phyloP scores from a whole-genome alignment of 2,113 vertebrate genomes.

The Sminthopsis crassicaudata region DNA sequence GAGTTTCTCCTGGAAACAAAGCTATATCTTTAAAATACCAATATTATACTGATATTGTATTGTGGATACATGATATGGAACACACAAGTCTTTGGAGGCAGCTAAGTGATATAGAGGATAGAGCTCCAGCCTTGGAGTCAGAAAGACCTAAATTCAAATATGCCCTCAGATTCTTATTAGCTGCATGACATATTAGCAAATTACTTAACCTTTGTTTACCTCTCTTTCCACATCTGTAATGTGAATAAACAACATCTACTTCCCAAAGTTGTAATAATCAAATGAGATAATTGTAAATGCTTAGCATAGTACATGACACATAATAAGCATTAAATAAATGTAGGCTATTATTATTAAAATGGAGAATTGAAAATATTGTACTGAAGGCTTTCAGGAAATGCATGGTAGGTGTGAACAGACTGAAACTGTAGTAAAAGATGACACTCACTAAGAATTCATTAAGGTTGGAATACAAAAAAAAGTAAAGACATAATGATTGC shows the following conservation, averaged over 20 bases:
- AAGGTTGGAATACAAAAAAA: not conserved
- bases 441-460: not conserved
- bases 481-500: not conserved
- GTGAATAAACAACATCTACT: not conserved
- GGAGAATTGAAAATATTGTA: not conserved
- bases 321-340: not conserved
- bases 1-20: not conserved
- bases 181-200: not conserved
- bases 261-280: not conserved
- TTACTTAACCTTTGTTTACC: not conserved
- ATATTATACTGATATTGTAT: not conserved
- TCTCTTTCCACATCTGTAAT: not conserved
- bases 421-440: too few species aligned
- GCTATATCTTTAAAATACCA: not conserved
- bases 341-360: not conserved
- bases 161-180: not conserved
- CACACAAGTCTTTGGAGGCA: not conserved
- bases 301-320: not conserved
- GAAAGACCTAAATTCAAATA: not conserved
- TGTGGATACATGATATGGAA: not conserved
- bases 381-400: not conserved
- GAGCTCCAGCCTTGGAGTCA: not conserved
- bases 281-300: not conserved
- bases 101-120: not conserved
- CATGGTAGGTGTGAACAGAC: too few species aligned